Evolutionary conservation across 2,888 invertebrate species (phyloP).

Genomic region (Pediacus dermestoides): DNA sequence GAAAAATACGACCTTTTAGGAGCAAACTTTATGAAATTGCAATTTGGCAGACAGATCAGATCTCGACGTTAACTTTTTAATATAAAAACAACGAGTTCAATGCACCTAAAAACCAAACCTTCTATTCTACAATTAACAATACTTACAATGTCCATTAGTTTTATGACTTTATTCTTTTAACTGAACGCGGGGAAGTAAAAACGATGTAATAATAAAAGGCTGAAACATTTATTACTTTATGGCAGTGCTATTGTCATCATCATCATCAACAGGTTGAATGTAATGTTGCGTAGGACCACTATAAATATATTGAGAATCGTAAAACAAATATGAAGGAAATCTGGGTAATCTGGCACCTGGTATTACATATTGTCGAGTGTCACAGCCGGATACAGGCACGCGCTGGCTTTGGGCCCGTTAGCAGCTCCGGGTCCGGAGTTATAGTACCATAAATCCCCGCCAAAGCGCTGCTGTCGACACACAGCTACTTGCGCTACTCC

Average conservation of each 20-base stretch:
- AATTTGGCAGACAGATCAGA: too few relatives aligned
- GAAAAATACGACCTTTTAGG: too few relatives aligned
- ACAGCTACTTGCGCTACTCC: slow-evolving; percentile 43
- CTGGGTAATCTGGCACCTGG: slow-evolving; percentile 41
- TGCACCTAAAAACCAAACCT: too few relatives aligned
- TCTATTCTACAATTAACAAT: too few relatives aligned
- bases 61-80: too few relatives aligned
- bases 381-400: slow-evolving; percentile 38
- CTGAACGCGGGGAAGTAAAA: too few relatives aligned
- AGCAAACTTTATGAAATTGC: too few relatives aligned
- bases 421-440: slow-evolving; percentile 37
- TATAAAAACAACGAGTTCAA: too few relatives aligned
- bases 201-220: too few relatives aligned
- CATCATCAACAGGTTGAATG: slow-evolving; percentile 25
- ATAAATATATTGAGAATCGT: slow-evolving; percentile 35
- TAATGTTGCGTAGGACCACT: slow-evolving; percentile 25
- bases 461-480: slow-evolving; percentile 42
- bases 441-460: slow-evolving; percentile 38
- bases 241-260: slow-evolving; percentile 5
- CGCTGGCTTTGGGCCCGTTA: slow-evolving; percentile 33
- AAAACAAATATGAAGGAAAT: slow-evolving; percentile 41
- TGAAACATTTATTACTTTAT: too few relatives aligned
- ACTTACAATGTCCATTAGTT: too few relatives aligned
- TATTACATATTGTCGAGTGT: slow-evolving; percentile 39
- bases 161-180: too few relatives aligned